Evolutionary conservation across 2,888 invertebrate genomes (phyloP).

Genomic region (Suillia variegata): DNA sequence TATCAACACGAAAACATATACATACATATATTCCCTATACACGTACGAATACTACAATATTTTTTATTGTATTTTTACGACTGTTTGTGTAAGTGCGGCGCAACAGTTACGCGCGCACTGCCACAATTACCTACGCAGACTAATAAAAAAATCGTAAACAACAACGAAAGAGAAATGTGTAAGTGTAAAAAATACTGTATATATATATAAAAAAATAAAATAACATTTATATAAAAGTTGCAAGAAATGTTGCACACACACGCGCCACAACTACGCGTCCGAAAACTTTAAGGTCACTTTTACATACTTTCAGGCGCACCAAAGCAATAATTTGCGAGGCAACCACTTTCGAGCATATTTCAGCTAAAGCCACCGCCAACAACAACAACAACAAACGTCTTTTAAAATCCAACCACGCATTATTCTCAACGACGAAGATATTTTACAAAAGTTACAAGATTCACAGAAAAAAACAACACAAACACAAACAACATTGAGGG

Average conservation of each 20-base stretch:
- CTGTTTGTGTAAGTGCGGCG: background rate
- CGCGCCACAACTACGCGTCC: background rate
- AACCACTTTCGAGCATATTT: background rate
- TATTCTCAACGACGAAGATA: background rate
- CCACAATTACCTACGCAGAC: background rate
- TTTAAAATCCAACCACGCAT: conserved; percentile 1
- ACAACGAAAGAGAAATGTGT: too few relatives aligned
- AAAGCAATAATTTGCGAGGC: background rate
- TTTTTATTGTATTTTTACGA: conserved; percentile 5
- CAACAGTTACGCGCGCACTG: background rate
- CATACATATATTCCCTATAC: background rate
- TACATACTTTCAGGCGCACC: background rate
- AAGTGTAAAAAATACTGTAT: too few relatives aligned
- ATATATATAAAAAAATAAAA: background rate
- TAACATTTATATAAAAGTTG: background rate
- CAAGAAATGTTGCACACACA: background rate
- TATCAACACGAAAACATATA: background rate
- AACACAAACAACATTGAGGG: background rate
- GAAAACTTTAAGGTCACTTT: background rate
- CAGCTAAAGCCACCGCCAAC: background rate
- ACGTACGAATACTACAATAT: background rate
- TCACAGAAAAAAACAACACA: background rate
- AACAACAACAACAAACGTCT: too few relatives aligned
- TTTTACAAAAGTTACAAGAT: background rate
- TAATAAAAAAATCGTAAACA: background rate